phyloP scores from a whole-genome alignment of 2,113 vertebrate species.

The Panurus biarmicus region DNA sequence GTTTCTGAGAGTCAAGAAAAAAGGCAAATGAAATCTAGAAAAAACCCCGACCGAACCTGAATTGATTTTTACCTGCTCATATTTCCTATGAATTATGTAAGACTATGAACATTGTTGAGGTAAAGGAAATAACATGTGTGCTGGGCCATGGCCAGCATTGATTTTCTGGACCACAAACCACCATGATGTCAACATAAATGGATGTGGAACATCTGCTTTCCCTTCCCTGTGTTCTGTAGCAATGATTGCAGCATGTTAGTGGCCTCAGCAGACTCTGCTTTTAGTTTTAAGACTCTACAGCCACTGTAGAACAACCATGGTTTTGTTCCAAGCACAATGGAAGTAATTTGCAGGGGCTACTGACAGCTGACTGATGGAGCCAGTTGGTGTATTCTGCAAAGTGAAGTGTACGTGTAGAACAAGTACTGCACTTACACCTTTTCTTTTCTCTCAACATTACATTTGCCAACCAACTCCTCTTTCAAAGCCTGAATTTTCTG shows the following conservation, averaged over 20 bases:
- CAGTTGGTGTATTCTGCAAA: neutral
- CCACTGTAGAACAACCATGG: neutral
- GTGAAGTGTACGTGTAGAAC: neutral
- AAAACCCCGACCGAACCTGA: neutral
- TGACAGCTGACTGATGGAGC: neutral
- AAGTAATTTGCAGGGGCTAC: neutral
- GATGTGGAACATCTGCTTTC: neutral
- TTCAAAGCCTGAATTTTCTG: slow-evolving; percentile 48
- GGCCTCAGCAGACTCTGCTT: neutral
- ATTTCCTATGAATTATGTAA: neutral
- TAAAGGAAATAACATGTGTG: neutral
- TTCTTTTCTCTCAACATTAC: neutral
- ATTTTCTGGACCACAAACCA: neutral
- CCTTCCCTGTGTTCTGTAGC: neutral
- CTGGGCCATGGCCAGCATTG: neutral
- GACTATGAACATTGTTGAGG: neutral
- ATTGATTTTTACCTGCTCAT: neutral
- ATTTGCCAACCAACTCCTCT: neutral
- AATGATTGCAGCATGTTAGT: neutral
- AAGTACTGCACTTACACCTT: neutral
- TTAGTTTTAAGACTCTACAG: neutral
- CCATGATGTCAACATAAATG: neutral
- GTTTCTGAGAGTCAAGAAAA: slow-evolving; percentile 47
- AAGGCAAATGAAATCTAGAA: slow-evolving; percentile 39
- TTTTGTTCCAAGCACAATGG: neutral